A percentile compares a stretch with the other conserved stretches of the same genome.
Conservation (phyloP, 2,888 invertebrate species). For the Zelleria hepariella region DNA sequence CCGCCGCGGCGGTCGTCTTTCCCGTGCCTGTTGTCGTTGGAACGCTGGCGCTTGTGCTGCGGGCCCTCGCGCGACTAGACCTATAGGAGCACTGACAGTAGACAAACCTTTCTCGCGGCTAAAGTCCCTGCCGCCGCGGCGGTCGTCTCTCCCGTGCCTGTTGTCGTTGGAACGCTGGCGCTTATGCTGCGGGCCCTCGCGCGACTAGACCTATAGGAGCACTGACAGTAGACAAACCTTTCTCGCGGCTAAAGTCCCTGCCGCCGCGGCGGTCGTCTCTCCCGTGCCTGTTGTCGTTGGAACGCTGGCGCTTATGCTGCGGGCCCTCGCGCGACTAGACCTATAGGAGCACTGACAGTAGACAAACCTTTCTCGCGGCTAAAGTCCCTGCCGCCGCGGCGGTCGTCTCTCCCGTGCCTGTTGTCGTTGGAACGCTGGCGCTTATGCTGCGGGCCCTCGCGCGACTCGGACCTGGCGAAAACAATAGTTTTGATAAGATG, state of each 20-base stretch:
- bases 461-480: slow-evolving; percentile 22
- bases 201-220: slow-evolving; percentile 11
- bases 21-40: slow-evolving; percentile 18
- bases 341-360: neutral
- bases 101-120: neutral
- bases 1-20: slow-evolving; percentile 27
- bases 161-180: slow-evolving; percentile 29
- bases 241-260: slow-evolving; percentile 14
- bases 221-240: neutral
- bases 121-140: slow-evolving; percentile 24
- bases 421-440: slow-evolving; percentile 28
- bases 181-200: slow-evolving; percentile 40
- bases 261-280: slow-evolving; percentile 23
- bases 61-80: slow-evolving; percentile 34
- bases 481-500: too few species aligned
- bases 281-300: slow-evolving; percentile 31
- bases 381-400: slow-evolving; percentile 10
- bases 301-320: slow-evolving; percentile 35
- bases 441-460: slow-evolving; percentile 40
- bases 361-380: slow-evolving; percentile 24
- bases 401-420: slow-evolving; percentile 19
- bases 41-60: slow-evolving; percentile 35
- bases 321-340: slow-evolving; percentile 29
- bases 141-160: slow-evolving; percentile 28
- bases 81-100: too few species aligned